phyloP scores from a whole-genome alignment of 1,140 invertebrate species.

The Drosophila lacertosa region DNA sequence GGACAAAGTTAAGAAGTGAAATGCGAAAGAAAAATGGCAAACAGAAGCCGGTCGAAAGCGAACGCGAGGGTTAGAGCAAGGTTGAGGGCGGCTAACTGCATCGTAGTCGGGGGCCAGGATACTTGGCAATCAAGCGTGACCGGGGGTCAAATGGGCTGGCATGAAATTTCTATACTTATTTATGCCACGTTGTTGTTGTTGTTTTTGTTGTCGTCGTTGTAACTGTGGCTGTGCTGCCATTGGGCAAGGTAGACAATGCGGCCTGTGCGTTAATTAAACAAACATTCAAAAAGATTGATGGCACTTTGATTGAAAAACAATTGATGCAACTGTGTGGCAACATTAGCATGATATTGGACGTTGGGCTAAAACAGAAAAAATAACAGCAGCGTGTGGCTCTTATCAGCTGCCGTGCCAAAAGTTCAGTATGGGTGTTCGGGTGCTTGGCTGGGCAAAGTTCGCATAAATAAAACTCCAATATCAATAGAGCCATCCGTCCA shows the following conservation, averaged over 20 bases:
- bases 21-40: slow-evolving; percentile 80
- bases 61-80: slow-evolving; percentile 14
- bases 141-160: slow-evolving; percentile 72
- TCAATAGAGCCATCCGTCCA: slow-evolving; percentile 52
- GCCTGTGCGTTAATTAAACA: slow-evolving; percentile 76
- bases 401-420: slow-evolving; percentile 71
- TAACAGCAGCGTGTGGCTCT: slow-evolving; percentile 53
- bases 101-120: slow-evolving; percentile 23
- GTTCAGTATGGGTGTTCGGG: slow-evolving; percentile 45
- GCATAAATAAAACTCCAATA: slow-evolving; percentile 78
- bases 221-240: neutral
- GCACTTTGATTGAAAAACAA: slow-evolving; percentile 82
- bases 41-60: slow-evolving; percentile 7
- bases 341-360: slow-evolving; percentile 80
- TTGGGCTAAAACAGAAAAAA: slow-evolving; percentile 36
- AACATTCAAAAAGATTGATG: slow-evolving; percentile 81
- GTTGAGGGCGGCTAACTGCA: slow-evolving; percentile 37
- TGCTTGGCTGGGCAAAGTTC: slow-evolving; percentile 56
- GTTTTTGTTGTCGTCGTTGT: neutral
- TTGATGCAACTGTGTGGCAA: slow-evolving; percentile 79
- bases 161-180: slow-evolving; percentile 54
- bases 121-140: slow-evolving; percentile 69
- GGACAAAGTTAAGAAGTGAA: slow-evolving; percentile 79
- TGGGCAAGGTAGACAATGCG: slow-evolving; percentile 49
- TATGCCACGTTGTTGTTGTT: slow-evolving; percentile 24